Percentiles rank a stretch among this genome's conserved stretches.
Conservation (phyloP, 2,113 vertebrate genomes). For the mouse (Mus musculus) region DNA sequence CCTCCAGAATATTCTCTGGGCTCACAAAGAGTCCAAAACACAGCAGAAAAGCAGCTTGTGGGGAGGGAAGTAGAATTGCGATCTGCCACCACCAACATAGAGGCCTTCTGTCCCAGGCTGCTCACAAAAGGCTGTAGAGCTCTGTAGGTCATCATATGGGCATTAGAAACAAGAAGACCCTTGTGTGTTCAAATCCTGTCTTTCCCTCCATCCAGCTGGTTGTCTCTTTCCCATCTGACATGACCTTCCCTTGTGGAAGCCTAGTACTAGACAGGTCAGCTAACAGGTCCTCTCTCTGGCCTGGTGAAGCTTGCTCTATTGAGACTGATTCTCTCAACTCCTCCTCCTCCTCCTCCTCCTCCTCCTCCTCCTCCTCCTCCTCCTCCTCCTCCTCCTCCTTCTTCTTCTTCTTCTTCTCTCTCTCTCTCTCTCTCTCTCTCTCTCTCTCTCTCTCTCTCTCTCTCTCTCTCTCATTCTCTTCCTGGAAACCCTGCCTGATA, state of each 20-base stretch:
- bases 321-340: fast-evolving
- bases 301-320: background rate
- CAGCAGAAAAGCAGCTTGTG: background rate
- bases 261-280: background rate
- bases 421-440: background rate
- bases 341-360: background rate
- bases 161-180: background rate
- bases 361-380: too few species aligned
- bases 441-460: too few species aligned
- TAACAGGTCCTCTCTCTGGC: background rate
- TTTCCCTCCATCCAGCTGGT: background rate
- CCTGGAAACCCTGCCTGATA: background rate
- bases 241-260: background rate
- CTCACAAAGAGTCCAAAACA: background rate
- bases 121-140: too few species aligned
- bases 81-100: background rate
- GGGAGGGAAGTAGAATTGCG: background rate
- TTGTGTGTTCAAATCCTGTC: background rate
- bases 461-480: background rate
- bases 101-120: background rate
- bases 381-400: background rate
- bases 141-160: background rate
- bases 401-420: too few species aligned
- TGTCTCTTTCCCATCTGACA: background rate
- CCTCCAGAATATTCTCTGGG: background rate